These are phyloP conservation scores for Thysanoteuthis rhombus DNA, from an alignment of 2,888 invertebrate genomes.

Conservation along the genomic window DNA sequence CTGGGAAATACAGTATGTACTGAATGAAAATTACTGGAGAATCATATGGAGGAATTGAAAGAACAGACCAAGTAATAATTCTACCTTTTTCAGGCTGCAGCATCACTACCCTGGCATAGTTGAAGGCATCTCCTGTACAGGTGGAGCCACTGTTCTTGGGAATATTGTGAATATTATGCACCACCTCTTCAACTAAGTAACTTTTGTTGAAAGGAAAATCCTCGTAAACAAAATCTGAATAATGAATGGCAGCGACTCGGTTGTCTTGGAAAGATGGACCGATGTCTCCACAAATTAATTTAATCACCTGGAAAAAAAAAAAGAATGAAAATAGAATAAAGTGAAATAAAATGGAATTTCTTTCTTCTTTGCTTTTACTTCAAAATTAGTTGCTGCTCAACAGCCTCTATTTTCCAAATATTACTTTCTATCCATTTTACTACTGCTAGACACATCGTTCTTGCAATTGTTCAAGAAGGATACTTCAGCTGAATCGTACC, in stretches of 20 bases:
- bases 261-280: constrained; percentile 13
- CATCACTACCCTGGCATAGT: constrained; percentile 24
- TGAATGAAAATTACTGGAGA: too few relatives aligned
- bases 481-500: too few relatives aligned
- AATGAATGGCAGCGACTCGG: constrained; percentile 13
- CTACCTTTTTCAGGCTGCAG: constrained; percentile 26
- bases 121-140: constrained; percentile 29
- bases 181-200: not conserved
- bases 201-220: constrained; percentile 12
- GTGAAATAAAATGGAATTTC: not conserved
- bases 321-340: not conserved
- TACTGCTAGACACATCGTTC: too few relatives aligned
- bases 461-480: too few relatives aligned
- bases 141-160: constrained; percentile 20
- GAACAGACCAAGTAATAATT: not conserved
- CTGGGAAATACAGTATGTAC: too few relatives aligned
- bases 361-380: not conserved
- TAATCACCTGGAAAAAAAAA: not conserved
- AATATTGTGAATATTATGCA: not conserved
- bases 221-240: not conserved
- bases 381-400: too few relatives aligned
- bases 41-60: not conserved
- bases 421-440: too few relatives aligned
- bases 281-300: constrained; percentile 1
- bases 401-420: too few relatives aligned